Percentiles rank a stretch among this genome's conserved stretches.
Conservation (phyloP, 2,797 vertebrate species). For the Cyclopterus lumpus region DNA sequence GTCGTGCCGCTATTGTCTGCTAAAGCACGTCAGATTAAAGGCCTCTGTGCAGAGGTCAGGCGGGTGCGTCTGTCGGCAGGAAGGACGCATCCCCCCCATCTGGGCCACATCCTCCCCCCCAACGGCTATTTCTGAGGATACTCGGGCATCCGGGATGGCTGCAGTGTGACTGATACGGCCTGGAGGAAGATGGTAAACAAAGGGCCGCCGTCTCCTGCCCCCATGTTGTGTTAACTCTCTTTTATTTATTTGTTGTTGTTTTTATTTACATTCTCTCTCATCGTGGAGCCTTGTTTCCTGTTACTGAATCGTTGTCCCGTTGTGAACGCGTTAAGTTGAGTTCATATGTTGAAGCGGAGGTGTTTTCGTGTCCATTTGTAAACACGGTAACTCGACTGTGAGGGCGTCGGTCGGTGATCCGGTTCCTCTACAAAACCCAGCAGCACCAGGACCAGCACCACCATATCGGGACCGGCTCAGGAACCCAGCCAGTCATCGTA, state of each 20-base stretch:
- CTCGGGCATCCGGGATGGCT: constrained; percentile 66
- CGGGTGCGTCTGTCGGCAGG: constrained; percentile 15
- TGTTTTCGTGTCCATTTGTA: constrained; percentile 36
- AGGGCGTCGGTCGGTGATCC: constrained; percentile 35
- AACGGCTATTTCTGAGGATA: constrained; percentile 67
- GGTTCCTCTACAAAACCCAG: constrained; percentile 53
- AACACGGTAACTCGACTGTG: constrained; percentile 25
- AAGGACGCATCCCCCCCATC: constrained; percentile 70
- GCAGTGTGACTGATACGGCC: constrained; percentile 63
- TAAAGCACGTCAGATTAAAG: not conserved
- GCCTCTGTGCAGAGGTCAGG: not conserved
- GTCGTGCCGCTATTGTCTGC: too few species aligned
- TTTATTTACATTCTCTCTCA: constrained; percentile 41
- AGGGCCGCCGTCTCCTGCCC: constrained; percentile 18
- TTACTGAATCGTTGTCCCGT: too few species aligned
- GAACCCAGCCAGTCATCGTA: constrained; percentile 68
- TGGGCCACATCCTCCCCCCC: constrained; percentile 80
- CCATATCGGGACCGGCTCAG: constrained; percentile 75
- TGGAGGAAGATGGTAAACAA: constrained; percentile 67
- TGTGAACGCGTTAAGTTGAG: too few species aligned
- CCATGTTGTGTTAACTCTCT: constrained; percentile 1
- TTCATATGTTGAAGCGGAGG: not conserved
- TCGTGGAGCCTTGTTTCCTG: constrained; percentile 25
- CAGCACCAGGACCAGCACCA: not conserved
- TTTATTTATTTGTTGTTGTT: too few species aligned